Percentiles rank a stretch among this genome's conserved stretches.
phyloP scores from a whole-genome alignment of 2,113 vertebrate species.

The Halcyon senegalensis region DNA sequence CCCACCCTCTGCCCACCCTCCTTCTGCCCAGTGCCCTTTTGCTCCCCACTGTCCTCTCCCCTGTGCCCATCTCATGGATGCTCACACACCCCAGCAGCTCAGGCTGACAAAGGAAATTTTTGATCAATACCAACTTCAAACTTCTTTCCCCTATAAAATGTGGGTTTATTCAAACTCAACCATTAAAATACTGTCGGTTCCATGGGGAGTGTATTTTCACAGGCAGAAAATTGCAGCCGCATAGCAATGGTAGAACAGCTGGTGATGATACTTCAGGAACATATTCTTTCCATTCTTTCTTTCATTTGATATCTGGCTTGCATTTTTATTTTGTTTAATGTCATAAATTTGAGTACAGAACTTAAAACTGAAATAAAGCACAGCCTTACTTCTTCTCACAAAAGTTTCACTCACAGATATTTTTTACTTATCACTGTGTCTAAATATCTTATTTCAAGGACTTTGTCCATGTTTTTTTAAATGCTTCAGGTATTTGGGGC shows the following conservation, averaged over 20 bases:
- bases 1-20: no score
- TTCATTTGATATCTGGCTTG: not conserved
- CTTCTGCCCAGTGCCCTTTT: no score
- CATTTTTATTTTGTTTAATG: not conserved
- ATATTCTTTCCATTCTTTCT: not conserved
- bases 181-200: not conserved
- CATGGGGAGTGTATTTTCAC: not conserved
- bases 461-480: not conserved
- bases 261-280: not conserved
- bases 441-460: not conserved
- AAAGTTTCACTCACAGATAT: not conserved
- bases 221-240: not conserved
- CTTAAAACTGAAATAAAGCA: not conserved
- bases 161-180: not conserved
- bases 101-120: not conserved
- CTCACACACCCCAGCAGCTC: not conserved
- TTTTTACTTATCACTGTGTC: not conserved
- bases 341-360: not conserved
- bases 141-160: not conserved
- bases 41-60: no score
- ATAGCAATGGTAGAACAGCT: not conserved
- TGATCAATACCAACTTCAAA: not conserved
- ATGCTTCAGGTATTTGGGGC: not conserved
- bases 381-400: not conserved
- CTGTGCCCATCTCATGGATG: not conserved